These are phyloP conservation scores for Zaprionus vittiger DNA, from an alignment of 1,140 invertebrate species.

Conservation along the genomic window DNA sequence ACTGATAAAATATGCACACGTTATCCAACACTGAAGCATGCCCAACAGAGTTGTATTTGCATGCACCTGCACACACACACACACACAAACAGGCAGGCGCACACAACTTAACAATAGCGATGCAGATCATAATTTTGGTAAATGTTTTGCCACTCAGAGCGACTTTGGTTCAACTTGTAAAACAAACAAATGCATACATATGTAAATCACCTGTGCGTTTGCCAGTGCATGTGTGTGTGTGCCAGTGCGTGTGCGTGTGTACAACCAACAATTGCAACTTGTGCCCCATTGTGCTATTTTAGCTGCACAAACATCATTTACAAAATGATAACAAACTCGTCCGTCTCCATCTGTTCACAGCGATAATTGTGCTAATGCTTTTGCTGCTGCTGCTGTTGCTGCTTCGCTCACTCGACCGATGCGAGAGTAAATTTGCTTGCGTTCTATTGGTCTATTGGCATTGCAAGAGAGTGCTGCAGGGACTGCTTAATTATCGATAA, in stretches of 20 bases:
- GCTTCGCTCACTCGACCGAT: constrained; percentile 28
- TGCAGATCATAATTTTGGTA: constrained; percentile 50
- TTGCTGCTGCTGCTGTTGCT: constrained; percentile 51
- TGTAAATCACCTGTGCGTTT: background rate
- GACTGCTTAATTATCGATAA: constrained; percentile 8
- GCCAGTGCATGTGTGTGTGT: background rate
- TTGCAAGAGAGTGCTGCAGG: constrained; percentile 2
- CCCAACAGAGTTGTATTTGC: background rate
- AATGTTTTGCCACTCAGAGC: constrained; percentile 75
- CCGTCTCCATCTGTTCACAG: constrained; percentile 12
- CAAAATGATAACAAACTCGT: constrained; percentile 60
- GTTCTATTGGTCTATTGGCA: background rate
- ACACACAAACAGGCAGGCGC: constrained; percentile 9
- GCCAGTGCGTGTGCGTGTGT: constrained; percentile 2
- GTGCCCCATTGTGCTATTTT: constrained; percentile 61
- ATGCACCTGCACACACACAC: constrained; percentile 4
- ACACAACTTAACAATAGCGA: constrained; percentile 26
- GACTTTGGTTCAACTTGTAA: constrained; percentile 65
- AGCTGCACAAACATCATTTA: constrained; percentile 58
- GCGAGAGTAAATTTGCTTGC: constrained; percentile 36
- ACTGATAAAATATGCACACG: constrained; percentile 55
- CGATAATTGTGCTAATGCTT: constrained; percentile 65
- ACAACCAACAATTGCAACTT: constrained; percentile 20
- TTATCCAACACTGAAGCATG: constrained; percentile 52
- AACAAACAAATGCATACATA: constrained; percentile 48